These are phyloP conservation scores for Protosalanx chinensis DNA, from an alignment of 2,797 vertebrate genomes.

Conservation along the genomic window DNA sequence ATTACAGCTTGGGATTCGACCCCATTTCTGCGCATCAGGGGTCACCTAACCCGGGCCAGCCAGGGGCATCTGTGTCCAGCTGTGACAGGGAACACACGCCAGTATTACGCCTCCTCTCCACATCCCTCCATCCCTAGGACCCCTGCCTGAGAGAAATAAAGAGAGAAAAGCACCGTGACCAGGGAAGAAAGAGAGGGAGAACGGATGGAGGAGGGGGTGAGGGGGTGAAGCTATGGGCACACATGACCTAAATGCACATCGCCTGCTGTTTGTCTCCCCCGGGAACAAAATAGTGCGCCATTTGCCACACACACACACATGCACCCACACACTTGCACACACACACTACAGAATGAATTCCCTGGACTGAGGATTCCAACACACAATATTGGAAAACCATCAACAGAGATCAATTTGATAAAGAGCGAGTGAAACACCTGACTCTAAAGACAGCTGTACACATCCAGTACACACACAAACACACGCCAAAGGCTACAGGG, in stretches of 20 bases:
- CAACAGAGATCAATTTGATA: not conserved
- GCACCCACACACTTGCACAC: not conserved
- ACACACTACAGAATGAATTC: not conserved
- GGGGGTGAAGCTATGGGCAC: not conserved
- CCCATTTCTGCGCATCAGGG: not conserved
- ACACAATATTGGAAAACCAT: not conserved
- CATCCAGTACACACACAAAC: not conserved
- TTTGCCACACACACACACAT: not conserved
- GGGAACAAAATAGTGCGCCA: not conserved
- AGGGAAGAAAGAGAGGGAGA: conserved; percentile 25
- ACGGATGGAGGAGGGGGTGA: too few relatives aligned
- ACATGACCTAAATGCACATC: not conserved
- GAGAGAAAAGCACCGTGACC: not conserved
- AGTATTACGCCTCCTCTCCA: not conserved
- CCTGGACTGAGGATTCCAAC: not conserved
- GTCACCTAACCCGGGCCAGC: not conserved
- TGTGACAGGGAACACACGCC: not conserved
- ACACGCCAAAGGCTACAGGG: not conserved
- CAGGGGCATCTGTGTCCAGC: not conserved
- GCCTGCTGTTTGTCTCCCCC: not conserved
- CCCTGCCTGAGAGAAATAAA: conserved; percentile 5
- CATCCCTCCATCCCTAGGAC: conserved; percentile 13
- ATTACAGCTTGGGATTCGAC: conserved; percentile 2
- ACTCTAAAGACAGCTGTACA: too few relatives aligned
- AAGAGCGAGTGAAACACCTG: too few relatives aligned